Base-by-base conservation (phyloP, 37 sponge, comb jelly and placozoan species). In the Halisarca cf. caerulea region DNA sequence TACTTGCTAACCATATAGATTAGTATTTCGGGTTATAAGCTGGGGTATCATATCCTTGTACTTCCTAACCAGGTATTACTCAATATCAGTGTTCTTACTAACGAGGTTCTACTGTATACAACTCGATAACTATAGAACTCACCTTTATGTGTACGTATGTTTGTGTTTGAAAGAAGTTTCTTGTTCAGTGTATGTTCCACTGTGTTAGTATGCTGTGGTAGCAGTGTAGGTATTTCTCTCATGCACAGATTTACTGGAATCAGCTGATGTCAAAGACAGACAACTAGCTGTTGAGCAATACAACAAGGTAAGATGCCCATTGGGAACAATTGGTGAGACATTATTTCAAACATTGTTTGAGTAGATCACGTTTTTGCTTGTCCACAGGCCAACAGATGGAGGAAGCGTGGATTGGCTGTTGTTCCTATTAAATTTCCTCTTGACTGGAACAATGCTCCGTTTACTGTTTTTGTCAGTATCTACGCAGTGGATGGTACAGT, bases 401-500 rank as follows among this genome's bases (percentile, higher is more conserved):
- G 81, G 42, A 92, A 92, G 78, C 78, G 89, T 55, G 92, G 89
- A 2, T 23, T 92, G 27, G 43, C 70, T 45, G 58, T 88, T 51
- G 75, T 89, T 0, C 92, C 92, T 51, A 17, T 88, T 25, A 85
- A 74, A 86, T 92, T 86, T 39, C 45, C 82, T 27, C 32, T 92
- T 20, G 79, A 21, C 0, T 86, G 83, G 86, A 37, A 30, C 42
- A 66, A 70, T 28, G 47, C 45, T 54, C 90, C 90, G 0, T 94
- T 74, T 83, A 85, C 86, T 58, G 87, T 85, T 4, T 30, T 88
- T 23, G 84, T 94, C 36, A 85, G 86, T 66, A 78, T 94, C 39
- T 94, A 91, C 79, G 80, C 86, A 35, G 80, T 24, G 11, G 94
- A 94, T 86, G 94, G 91, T 2, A 84, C 94, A 27, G 94, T 94